Conservation (phyloP, 2,888 invertebrate species). For the Cryptocheilus praepositus region DNA sequence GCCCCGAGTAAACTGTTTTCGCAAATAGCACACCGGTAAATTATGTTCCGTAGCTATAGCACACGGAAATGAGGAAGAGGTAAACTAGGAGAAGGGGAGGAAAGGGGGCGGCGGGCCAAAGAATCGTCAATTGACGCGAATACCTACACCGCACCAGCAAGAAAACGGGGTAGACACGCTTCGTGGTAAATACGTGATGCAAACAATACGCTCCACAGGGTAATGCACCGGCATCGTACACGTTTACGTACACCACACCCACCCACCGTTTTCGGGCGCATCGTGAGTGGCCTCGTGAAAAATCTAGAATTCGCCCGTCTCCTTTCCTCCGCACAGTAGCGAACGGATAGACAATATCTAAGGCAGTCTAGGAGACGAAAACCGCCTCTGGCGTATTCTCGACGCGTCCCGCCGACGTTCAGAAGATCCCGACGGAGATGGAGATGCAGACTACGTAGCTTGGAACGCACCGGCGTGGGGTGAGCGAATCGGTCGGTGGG, state of each 20-base stretch:
- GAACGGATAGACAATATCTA: slow-evolving; percentile 12
- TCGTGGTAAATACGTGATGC: background rate
- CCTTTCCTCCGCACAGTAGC: background rate
- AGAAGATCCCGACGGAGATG: background rate
- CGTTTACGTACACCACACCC: background rate
- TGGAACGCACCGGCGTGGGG: slow-evolving; percentile 2
- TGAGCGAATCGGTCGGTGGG: slow-evolving; percentile 32
- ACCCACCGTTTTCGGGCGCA: background rate
- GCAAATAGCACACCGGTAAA: slow-evolving; percentile 13
- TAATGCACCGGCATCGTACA: background rate
- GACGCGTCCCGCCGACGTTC: slow-evolving; percentile 7
- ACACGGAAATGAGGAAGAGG: background rate
- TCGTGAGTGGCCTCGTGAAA: slow-evolving; percentile 6
- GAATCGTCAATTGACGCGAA: background rate
- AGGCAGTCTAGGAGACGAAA: slow-evolving; percentile 23
- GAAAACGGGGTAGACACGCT: background rate
- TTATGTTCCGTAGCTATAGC: slow-evolving; percentile 4
- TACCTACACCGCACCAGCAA: background rate
- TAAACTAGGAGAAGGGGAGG: too few species aligned
- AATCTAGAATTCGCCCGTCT: background rate
- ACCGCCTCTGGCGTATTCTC: slow-evolving; percentile 35
- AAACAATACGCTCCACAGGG: slow-evolving; percentile 1
- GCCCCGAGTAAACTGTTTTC: slow-evolving; percentile 7
- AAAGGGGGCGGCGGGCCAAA: background rate
- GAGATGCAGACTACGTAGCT: background rate